Base-by-base conservation (phyloP, 2,888 invertebrate genomes). In the Anthoptus insignis region DNA sequence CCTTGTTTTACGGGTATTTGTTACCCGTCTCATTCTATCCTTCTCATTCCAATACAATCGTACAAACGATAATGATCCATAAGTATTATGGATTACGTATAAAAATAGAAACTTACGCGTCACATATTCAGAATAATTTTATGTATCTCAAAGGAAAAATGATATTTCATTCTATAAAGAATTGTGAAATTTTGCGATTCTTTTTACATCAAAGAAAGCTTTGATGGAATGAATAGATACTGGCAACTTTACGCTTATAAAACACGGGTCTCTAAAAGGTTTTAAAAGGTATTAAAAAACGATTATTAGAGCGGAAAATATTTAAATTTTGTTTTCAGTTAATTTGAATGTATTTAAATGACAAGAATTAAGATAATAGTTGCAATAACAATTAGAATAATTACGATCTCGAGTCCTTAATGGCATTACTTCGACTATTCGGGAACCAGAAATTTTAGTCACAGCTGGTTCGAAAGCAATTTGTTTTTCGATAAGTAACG, bases 11-110 rank as follows among this genome's bases (percentile, higher is more conserved):
- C n/a, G n/a, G n/a, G n/a, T n/a, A n/a, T n/a, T n/a, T n/a, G n/a
- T n/a, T n/a, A n/a, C n/a, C n/a, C n/a, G n/a, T n/a, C n/a, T n/a
- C n/a, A n/a, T n/a, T n/a, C n/a, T n/a, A n/a, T n/a, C n/a, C n/a
- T n/a, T n/a, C n/a, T n/a, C n/a, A n/a, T n/a, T n/a, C n/a, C n/a
- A n/a, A n/a, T n/a, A n/a, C n/a, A n/a, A n/a, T n/a, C n/a, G n/a
- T n/a, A n/a, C n/a, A n/a, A 27, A 42, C 27, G 24, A 45, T 42
- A 42, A 42, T 21, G 29, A 22, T 49, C 22, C 29, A 53, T 14
- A 27, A 34, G 3, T 27, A 27, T 49, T 47, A 58, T 58, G 45
- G 58, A 45, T 53, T 42, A 52, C 29, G 45, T 24, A 45, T 42
- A 45, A 45, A 32, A 53, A 27, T 53, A 29, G 11, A 53, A 42